Conservation (phyloP, 2,113 vertebrate species). For the Nycticebus coucang region DNA sequence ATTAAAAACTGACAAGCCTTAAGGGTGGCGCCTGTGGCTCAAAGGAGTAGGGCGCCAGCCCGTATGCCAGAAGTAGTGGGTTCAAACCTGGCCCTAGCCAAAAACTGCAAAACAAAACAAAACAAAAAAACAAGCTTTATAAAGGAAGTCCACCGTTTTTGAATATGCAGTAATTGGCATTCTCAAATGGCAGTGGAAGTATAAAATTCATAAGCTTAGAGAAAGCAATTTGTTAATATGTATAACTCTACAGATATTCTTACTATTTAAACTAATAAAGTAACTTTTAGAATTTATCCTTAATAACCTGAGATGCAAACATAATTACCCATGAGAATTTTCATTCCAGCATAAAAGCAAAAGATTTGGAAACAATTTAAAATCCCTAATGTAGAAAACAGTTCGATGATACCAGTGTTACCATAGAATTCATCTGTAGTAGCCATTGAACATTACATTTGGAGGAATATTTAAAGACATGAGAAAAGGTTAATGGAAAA, state of each 20-base stretch:
- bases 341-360: not conserved
- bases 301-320: not conserved
- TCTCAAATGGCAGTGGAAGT: not conserved
- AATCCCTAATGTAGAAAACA: not conserved
- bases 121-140: not conserved
- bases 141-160: not conserved
- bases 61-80: too few species aligned
- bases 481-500: conserved; percentile 31
- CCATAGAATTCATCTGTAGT: not conserved
- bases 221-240: conserved; percentile 16
- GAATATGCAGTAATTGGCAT: not conserved
- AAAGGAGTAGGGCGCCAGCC: too few species aligned
- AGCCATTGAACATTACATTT: not conserved
- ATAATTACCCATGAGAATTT: conserved; percentile 10
- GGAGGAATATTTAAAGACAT: not conserved
- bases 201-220: not conserved
- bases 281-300: not conserved
- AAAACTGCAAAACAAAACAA: too few species aligned
- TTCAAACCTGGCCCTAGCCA: too few species aligned
- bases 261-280: conserved; percentile 28
- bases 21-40: not conserved
- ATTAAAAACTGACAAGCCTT: not conserved
- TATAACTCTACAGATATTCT: not conserved
- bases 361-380: conserved; percentile 7
- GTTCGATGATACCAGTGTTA: not conserved